Percentiles rank a stretch among this genome's conserved stretches.
Evolutionary conservation across 2,888 invertebrate species (phyloP).

Genomic region (Acrobasis suavella): DNA sequence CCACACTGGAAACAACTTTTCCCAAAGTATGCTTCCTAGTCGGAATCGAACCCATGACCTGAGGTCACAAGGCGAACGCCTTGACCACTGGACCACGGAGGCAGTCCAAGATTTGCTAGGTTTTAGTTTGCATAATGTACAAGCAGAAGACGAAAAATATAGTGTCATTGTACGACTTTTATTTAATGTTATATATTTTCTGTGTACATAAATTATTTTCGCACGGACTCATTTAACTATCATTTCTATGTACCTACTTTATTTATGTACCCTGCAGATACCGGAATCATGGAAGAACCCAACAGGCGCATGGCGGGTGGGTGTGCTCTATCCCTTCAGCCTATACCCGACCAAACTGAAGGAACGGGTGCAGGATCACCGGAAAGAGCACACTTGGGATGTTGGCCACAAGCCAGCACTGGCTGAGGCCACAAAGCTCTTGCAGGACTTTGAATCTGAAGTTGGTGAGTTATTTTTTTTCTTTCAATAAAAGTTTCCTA

Average conservation of each 20-base stretch:
- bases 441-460: slow-evolving; percentile 89
- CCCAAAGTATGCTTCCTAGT: too few relatives aligned
- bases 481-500: too few relatives aligned
- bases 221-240: background rate
- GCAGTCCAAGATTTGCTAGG: too few relatives aligned
- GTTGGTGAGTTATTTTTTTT: slow-evolving; percentile 61
- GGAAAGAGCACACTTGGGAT: slow-evolving; percentile 93
- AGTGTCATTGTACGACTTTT: too few relatives aligned
- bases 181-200: too few relatives aligned
- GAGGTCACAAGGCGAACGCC: too few relatives aligned
- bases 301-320: slow-evolving; percentile 91
- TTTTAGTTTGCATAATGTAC: too few relatives aligned
- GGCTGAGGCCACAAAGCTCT: slow-evolving; percentile 89
- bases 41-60: too few relatives aligned
- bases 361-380: slow-evolving; percentile 90
- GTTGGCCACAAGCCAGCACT: slow-evolving; percentile 89
- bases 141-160: too few relatives aligned
- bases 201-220: background rate
- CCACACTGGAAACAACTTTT: too few relatives aligned
- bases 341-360: slow-evolving; percentile 92
- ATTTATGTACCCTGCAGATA: slow-evolving; percentile 79
- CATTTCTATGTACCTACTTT: slow-evolving; percentile 7
- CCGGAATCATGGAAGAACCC: slow-evolving; percentile 93
- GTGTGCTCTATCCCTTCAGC: slow-evolving; percentile 92
- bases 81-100: too few relatives aligned